Conservation (phyloP, 2,888 invertebrate genomes). For the Lapara coniferarum region DNA sequence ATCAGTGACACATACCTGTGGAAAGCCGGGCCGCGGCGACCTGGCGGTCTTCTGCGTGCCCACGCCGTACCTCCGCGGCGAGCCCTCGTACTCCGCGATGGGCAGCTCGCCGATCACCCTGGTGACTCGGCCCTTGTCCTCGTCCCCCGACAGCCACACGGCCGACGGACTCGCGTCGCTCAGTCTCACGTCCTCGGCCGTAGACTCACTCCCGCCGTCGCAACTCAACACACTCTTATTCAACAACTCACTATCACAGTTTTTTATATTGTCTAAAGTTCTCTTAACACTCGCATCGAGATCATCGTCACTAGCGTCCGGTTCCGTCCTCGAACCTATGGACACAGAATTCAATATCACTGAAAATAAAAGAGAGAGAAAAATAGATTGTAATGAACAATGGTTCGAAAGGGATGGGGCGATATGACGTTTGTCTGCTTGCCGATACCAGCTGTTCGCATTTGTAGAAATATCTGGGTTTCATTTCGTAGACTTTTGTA, state of each 20-base stretch:
- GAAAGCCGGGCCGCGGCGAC: slow-evolving; percentile 94
- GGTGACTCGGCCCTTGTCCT: slow-evolving; percentile 77
- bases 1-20: slow-evolving; percentile 80
- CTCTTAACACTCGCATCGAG: slow-evolving; percentile 78
- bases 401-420: slow-evolving; percentile 46
- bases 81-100: slow-evolving; percentile 97
- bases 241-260: slow-evolving; percentile 78
- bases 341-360: slow-evolving; percentile 83
- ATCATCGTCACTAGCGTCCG: slow-evolving; percentile 80
- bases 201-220: slow-evolving; percentile 67
- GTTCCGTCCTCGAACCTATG: slow-evolving; percentile 81
- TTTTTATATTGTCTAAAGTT: slow-evolving; percentile 80
- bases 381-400: slow-evolving; percentile 58
- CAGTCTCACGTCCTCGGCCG: slow-evolving; percentile 62
- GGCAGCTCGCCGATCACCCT: slow-evolving; percentile 92
- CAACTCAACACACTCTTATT: slow-evolving; percentile 73
- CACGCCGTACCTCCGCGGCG: slow-evolving; percentile 93
- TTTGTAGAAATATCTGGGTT: neutral
- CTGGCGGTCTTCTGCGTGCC: slow-evolving; percentile 88
- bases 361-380: slow-evolving; percentile 77
- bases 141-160: slow-evolving; percentile 67
- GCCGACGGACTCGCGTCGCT: slow-evolving; percentile 70
- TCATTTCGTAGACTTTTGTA: no score
- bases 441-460: slow-evolving; percentile 1
- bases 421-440: slow-evolving; percentile 14